These are phyloP conservation scores for Teleopsis dalmanni DNA, from an alignment of 1,140 invertebrate species.

Conservation along the genomic window DNA sequence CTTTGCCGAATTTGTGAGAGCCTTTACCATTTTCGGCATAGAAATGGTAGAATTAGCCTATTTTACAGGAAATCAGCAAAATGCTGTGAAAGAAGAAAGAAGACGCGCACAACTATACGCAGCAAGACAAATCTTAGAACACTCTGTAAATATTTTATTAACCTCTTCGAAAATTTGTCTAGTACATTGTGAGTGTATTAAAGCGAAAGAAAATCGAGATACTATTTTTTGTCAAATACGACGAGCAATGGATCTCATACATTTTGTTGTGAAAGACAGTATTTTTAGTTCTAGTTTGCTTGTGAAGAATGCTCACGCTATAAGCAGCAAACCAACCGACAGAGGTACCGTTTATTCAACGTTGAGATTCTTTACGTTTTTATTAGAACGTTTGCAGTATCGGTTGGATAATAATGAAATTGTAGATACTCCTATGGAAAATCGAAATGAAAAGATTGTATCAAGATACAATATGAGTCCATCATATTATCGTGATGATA, in stretches of 20 bases:
- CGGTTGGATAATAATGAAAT: not conserved
- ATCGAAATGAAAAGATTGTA: too few species aligned
- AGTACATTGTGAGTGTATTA: conserved; percentile 87
- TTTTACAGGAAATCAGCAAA: conserved; percentile 73
- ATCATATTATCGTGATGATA: too few species aligned
- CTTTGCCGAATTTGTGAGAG: conserved; percentile 98
- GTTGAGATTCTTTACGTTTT: conserved; percentile 4
- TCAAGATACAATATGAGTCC: too few species aligned
- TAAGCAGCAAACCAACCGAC: not conserved
- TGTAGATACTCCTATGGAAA: too few species aligned
- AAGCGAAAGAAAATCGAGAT: conserved; percentile 89
- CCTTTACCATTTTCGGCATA: conserved; percentile 95
- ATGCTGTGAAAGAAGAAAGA: conserved; percentile 83
- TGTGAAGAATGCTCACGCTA: not conserved
- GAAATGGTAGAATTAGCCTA: conserved; percentile 98
- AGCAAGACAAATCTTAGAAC: conserved; percentile 86
- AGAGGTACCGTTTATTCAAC: conserved; percentile 2
- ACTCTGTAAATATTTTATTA: conserved; percentile 96
- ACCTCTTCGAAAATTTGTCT: conserved; percentile 94
- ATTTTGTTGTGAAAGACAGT: conserved; percentile 93
- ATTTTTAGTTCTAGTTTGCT: conserved; percentile 53
- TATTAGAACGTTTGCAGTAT: conserved; percentile 3
- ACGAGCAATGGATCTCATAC: conserved; percentile 93
- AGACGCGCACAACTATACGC: conserved; percentile 91
- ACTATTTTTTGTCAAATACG: conserved; percentile 97